Conservation (phyloP, 2,797 vertebrate species). For the Gallinago stenura region DNA sequence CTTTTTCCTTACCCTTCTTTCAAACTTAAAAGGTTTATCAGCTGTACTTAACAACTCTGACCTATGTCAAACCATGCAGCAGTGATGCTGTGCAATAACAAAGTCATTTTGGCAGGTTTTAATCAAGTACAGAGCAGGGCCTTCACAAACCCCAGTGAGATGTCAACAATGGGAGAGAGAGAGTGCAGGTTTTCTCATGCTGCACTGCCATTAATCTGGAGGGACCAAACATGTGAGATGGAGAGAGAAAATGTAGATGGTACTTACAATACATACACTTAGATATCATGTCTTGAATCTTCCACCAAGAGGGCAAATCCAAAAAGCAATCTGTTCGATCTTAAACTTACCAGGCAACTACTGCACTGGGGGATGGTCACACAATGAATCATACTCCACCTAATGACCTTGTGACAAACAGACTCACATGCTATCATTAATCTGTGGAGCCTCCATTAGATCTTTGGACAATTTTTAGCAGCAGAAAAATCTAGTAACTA, state of each 20-base stretch:
- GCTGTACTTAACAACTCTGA: neutral
- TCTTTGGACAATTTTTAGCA: neutral
- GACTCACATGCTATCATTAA: neutral
- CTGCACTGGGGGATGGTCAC: neutral
- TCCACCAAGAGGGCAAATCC: neutral
- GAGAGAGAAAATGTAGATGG: neutral
- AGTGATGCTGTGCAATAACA: neutral
- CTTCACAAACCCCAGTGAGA: neutral
- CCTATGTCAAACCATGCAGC: rapidly evolving
- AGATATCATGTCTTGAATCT: neutral
- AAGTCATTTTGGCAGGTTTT: neutral
- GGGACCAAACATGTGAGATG: neutral
- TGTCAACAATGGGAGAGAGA: neutral
- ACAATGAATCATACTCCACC: neutral
- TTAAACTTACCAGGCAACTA: neutral
- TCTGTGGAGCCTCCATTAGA: neutral
- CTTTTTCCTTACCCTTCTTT: neutral
- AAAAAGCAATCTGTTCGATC: neutral
- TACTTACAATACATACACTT: neutral
- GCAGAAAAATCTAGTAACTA: neutral
- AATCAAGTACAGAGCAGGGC: neutral
- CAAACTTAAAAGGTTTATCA: neutral
- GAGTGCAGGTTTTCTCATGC: neutral
- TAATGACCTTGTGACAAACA: neutral
- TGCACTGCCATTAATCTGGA: neutral